phyloP scores from a whole-genome alignment of 2,888 invertebrate genomes.

The Bellardia pandia region DNA sequence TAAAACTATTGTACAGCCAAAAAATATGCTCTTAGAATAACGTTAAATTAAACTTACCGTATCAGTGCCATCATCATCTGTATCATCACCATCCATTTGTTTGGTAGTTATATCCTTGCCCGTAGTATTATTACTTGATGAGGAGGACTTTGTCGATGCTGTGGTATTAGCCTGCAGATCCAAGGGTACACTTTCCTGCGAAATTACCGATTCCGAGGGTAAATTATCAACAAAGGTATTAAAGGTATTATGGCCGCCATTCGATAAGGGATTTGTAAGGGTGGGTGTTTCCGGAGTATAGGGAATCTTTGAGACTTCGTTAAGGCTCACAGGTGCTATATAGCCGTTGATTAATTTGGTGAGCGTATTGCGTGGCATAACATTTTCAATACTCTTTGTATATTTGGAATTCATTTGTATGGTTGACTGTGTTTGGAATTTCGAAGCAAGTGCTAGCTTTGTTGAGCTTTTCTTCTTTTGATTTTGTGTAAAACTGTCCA shows the following conservation, averaged over 20 bases:
- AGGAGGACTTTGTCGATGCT: slow-evolving; percentile 52
- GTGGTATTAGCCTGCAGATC: slow-evolving; percentile 78
- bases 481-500: slow-evolving; percentile 66
- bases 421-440: slow-evolving; percentile 48
- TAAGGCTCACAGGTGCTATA: not conserved
- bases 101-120: slow-evolving; percentile 72
- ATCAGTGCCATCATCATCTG: slow-evolving; percentile 78
- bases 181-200: slow-evolving; percentile 82
- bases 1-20: not conserved
- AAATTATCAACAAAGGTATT: slow-evolving; percentile 81
- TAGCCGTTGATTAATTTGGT: slow-evolving; percentile 58
- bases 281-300: slow-evolving; percentile 67
- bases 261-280: slow-evolving; percentile 56
- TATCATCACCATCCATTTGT: slow-evolving; percentile 78
- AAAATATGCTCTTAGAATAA: slow-evolving; percentile 1
- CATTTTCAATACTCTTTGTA: slow-evolving; percentile 69
- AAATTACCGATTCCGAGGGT: slow-evolving; percentile 82
- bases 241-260: slow-evolving; percentile 54
- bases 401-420: slow-evolving; percentile 79
- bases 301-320: not conserved
- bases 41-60: slow-evolving; percentile 75
- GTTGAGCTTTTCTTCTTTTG: slow-evolving; percentile 48
- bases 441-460: not conserved
- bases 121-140: slow-evolving; percentile 73
- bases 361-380: slow-evolving; percentile 41